phyloP scores from a whole-genome alignment of 2,888 invertebrate genomes.

The Heteropelma amictum region DNA sequence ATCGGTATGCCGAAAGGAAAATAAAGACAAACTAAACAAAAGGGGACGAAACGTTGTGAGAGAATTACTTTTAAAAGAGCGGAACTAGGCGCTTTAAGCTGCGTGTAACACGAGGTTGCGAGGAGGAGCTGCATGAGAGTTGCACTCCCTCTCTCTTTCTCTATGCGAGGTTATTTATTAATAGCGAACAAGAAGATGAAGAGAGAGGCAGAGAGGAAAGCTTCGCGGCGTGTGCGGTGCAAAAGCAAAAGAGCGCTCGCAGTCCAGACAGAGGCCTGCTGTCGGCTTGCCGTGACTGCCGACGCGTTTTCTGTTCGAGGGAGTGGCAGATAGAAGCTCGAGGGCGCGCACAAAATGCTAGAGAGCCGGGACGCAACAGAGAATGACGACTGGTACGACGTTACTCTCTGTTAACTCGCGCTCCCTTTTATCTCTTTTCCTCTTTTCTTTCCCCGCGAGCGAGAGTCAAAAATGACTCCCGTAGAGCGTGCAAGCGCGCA shows the following conservation, averaged over 20 bases:
- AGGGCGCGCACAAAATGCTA: constrained; percentile 61
- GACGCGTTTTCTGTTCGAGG: constrained; percentile 61
- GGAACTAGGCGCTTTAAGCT: constrained; percentile 61
- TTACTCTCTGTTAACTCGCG: constrained; percentile 29
- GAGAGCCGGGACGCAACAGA: constrained; percentile 69
- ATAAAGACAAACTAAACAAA: constrained; percentile 9
- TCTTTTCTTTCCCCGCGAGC: constrained; percentile 31
- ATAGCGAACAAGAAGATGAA: constrained; percentile 66
- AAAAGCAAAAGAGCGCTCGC: constrained; percentile 46
- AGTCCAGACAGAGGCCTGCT: constrained; percentile 52
- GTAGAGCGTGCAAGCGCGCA: constrained; percentile 52
- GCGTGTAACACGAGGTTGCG: constrained; percentile 61
- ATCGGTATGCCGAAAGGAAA: neutral
- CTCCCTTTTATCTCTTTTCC: constrained; percentile 36
- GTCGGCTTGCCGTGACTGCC: constrained; percentile 53
- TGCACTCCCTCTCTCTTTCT: too few species aligned
- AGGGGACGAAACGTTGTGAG: constrained; percentile 1
- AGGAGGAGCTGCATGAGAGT: constrained; percentile 39
- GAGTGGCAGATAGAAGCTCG: constrained; percentile 66
- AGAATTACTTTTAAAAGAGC: constrained; percentile 34
- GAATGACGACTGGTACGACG: constrained; percentile 65
- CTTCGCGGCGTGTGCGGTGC: constrained; percentile 61
- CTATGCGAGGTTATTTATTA: constrained; percentile 71
- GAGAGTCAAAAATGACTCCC: constrained; percentile 42
- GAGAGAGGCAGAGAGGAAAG: constrained; percentile 64